These are phyloP conservation scores for Calyptommatus sinebrachiatus DNA, from an alignment of 2,113 vertebrate species.

Conservation along the genomic window DNA sequence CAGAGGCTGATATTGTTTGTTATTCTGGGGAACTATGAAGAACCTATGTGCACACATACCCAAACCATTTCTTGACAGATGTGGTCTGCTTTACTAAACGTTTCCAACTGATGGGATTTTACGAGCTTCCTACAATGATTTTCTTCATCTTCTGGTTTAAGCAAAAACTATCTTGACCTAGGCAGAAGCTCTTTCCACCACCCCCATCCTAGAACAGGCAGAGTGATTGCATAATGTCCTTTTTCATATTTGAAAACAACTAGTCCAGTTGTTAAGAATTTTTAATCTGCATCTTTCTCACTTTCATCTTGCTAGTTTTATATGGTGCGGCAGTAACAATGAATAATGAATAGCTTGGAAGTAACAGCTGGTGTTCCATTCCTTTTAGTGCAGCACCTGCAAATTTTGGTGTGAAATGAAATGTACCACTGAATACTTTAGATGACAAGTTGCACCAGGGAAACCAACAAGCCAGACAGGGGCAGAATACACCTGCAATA, in stretches of 20 bases:
- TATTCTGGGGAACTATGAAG: background rate
- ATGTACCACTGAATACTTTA: conserved; percentile 18
- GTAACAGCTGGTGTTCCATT: conserved; percentile 3
- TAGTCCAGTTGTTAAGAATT: background rate
- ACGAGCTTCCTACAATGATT: background rate
- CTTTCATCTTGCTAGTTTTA: background rate
- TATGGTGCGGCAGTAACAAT: conserved; percentile 16
- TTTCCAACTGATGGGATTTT: conserved; percentile 9
- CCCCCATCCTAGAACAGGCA: background rate
- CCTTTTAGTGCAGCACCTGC: conserved; percentile 35
- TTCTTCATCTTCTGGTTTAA: background rate
- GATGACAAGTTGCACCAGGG: conserved; percentile 8
- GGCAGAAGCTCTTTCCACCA: background rate
- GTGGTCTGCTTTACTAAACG: background rate
- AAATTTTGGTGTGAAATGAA: conserved; percentile 7
- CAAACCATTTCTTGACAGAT: background rate
- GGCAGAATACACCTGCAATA: conserved; percentile 3
- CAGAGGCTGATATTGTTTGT: no score
- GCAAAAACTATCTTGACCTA: background rate
- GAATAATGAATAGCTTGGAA: conserved; percentile 40
- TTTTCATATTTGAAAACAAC: background rate
- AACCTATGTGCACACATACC: background rate
- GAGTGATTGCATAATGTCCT: background rate
- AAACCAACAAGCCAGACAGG: background rate
- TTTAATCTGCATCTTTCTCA: background rate